Evolutionary conservation across 2,797 vertebrate genomes (phyloP).

Genomic region (Falco concolor): DNA sequence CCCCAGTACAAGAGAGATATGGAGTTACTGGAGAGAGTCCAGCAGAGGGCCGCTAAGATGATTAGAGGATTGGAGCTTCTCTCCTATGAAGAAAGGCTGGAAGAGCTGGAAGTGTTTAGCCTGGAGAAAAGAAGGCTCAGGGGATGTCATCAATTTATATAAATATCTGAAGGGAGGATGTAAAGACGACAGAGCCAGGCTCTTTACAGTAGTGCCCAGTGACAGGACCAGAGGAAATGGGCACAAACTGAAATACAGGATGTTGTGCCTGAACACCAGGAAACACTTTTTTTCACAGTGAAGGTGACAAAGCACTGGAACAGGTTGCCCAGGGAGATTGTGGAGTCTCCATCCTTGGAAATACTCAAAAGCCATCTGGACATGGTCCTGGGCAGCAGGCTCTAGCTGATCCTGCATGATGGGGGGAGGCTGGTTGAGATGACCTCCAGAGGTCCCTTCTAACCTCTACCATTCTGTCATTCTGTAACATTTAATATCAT

Average conservation of each 20-base stretch:
- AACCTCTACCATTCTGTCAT: neutral
- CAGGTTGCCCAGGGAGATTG: neutral
- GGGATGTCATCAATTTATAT: neutral
- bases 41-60: neutral
- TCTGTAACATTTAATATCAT: neutral
- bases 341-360: neutral
- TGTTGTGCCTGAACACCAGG: neutral
- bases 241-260: neutral
- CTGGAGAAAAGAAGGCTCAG: neutral
- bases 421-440: neutral
- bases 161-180: neutral
- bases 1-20: neutral
- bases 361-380: neutral
- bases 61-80: neutral
- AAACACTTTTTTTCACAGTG: neutral
- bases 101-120: neutral
- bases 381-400: neutral
- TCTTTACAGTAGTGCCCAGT: neutral
- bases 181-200: neutral
- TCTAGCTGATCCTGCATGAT: neutral
- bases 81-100: neutral
- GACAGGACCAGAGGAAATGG: neutral
- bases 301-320: neutral
- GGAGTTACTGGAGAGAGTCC: neutral
- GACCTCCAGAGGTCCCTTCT: neutral